Percentiles rank a stretch among this genome's conserved stretches.
Evolutionary conservation across 2,797 vertebrate species (phyloP).

Genomic region (Megaceryle alcyon): DNA sequence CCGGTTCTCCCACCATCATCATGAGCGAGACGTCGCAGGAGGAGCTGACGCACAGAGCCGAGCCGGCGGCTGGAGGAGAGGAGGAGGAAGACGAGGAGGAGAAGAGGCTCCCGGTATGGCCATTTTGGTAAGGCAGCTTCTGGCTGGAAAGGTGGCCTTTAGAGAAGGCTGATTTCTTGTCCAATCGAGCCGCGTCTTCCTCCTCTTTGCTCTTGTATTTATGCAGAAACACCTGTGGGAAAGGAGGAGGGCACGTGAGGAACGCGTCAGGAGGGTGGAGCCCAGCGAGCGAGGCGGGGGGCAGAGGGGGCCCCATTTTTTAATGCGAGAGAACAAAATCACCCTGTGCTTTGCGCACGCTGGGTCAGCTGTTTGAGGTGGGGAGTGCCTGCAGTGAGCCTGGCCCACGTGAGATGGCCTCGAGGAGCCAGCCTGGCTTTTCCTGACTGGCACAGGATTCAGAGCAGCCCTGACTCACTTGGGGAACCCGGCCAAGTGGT

Average conservation of each 20-base stretch:
- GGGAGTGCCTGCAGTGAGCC: neutral
- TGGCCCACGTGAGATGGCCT: neutral
- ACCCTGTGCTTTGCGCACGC: neutral
- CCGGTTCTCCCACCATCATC: constrained; percentile 63
- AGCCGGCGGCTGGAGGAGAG: neutral
- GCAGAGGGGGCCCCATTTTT: neutral
- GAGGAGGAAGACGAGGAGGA: constrained; percentile 8
- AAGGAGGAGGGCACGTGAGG: neutral
- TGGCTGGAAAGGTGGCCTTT: constrained; percentile 64
- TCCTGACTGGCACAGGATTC: neutral
- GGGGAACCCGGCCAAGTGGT: neutral
- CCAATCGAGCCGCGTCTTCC: constrained; percentile 16
- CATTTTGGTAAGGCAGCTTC: constrained; percentile 68
- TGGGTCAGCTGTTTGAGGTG: neutral
- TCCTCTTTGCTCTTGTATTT: constrained; percentile 75
- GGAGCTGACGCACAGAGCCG: constrained; percentile 69
- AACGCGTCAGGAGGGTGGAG: neutral
- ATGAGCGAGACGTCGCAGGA: constrained; percentile 74
- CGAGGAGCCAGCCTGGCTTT: neutral
- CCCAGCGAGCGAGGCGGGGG: neutral
- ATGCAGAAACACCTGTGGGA: constrained; percentile 81
- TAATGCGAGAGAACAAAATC: neutral
- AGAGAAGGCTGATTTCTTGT: constrained; percentile 66
- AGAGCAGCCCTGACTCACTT: neutral
- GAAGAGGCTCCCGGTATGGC: constrained; percentile 56